Evolutionary conservation across 2,797 vertebrate genomes (phyloP).

Genomic region (Gymnoscopelus microlampas): DNA sequence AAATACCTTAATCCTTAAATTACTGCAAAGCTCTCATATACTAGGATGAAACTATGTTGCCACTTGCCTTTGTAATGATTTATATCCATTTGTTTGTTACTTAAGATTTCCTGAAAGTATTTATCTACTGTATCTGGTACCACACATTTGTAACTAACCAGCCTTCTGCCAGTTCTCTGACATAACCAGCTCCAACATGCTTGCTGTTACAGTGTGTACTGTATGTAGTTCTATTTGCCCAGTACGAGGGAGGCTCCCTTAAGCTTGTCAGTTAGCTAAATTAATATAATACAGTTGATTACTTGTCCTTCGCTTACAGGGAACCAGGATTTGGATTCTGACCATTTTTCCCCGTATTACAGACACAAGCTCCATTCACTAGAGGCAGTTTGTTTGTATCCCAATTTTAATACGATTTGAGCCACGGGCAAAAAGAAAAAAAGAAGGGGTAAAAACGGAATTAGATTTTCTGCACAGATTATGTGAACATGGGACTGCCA

Average conservation of each 20-base stretch:
- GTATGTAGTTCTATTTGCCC: constrained; percentile 37
- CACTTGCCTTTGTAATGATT: too few species aligned
- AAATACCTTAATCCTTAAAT: too few species aligned
- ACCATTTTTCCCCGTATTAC: constrained; percentile 24
- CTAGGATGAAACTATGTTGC: too few species aligned
- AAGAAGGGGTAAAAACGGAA: constrained; percentile 45
- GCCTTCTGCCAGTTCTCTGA: constrained; percentile 41
- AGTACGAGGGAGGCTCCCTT: constrained; percentile 47
- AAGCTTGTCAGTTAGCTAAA: constrained; percentile 43
- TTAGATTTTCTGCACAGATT: constrained; percentile 69
- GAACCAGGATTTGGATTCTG: constrained; percentile 41
- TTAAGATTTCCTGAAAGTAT: too few species aligned
- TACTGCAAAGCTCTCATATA: too few species aligned
- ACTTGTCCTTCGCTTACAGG: constrained; percentile 39
- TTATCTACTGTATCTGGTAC: too few species aligned
- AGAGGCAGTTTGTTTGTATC: constrained; percentile 52
- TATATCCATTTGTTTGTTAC: too few species aligned
- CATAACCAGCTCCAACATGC: constrained; percentile 32
- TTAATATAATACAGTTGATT: constrained; percentile 60
- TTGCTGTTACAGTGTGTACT: constrained; percentile 42
- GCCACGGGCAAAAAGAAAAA: constrained; percentile 8
- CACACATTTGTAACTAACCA: too few species aligned
- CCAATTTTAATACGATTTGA: constrained; percentile 76
- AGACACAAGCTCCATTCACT: constrained; percentile 72
- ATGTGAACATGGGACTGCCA: constrained; percentile 65